Conservation (phyloP, 2,113 vertebrate genomes). For the Solea solea region DNA sequence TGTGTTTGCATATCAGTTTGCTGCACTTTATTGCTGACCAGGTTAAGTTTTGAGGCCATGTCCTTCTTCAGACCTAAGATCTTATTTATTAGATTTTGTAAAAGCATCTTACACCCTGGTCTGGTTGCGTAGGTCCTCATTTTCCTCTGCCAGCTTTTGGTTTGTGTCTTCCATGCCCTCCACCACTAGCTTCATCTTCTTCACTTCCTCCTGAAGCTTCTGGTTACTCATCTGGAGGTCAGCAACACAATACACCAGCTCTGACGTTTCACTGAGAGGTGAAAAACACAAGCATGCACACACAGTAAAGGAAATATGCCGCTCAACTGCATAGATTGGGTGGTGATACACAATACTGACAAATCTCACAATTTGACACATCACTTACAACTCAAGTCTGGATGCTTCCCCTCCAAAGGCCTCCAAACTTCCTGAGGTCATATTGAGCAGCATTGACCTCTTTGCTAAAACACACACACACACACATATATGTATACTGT, state of each 20-base stretch:
- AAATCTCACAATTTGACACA: neutral
- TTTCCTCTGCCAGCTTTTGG: conserved; percentile 84
- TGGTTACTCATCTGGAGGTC: conserved; percentile 90
- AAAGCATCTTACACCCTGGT: conserved; percentile 79
- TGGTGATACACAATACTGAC: neutral
- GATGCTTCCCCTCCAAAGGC: conserved; percentile 86
- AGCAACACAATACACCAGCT: conserved; percentile 85
- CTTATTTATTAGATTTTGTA: no score
- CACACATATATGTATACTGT: neutral
- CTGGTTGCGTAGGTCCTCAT: conserved; percentile 78
- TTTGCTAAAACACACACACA: conserved; percentile 70
- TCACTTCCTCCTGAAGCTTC: conserved; percentile 88
- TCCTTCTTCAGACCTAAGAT: no score
- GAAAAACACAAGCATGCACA: conserved; percentile 5
- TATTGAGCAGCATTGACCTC: conserved; percentile 74
- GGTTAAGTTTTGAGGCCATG: no score
- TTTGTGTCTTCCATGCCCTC: conserved; percentile 88
- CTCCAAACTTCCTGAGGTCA: conserved; percentile 86
- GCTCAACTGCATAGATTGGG: neutral
- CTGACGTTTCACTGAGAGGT: conserved; percentile 86
- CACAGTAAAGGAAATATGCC: neutral
- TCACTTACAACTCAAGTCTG: conserved; percentile 87
- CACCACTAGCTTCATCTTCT: conserved; percentile 82
- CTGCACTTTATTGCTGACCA: no score
- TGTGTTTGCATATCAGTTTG: no score